A percentile compares a stretch with the other conserved stretches of the same genome.
Conservation (phyloP, 1,140 invertebrate genomes). For the Eubasilissa regina region DNA sequence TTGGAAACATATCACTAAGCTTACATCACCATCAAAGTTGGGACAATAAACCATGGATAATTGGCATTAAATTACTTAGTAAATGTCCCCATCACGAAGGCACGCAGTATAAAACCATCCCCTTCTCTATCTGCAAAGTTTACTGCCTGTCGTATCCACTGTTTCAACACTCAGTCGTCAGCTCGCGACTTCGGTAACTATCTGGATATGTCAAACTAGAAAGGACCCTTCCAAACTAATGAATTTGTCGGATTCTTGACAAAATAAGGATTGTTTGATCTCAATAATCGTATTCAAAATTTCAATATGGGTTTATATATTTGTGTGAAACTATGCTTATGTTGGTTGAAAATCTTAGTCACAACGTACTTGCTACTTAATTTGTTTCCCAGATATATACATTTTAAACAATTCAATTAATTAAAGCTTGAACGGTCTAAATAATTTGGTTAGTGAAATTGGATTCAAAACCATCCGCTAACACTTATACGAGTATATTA, state of each 20-base stretch:
- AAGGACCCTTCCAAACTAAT: not conserved
- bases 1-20: not conserved
- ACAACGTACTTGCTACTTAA: no score
- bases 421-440: no score
- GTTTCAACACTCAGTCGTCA: constrained; percentile 40
- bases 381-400: no score
- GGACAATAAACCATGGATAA: constrained; percentile 41
- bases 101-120: constrained; percentile 23
- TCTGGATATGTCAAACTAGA: constrained; percentile 24
- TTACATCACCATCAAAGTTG: constrained; percentile 28
- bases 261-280: constrained; percentile 14
- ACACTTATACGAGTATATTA: no score
- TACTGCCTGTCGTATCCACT: constrained; percentile 25
- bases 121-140: constrained; percentile 21
- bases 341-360: no score
- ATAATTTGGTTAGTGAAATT: no score
- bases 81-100: constrained; percentile 28
- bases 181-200: constrained; percentile 16
- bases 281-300: not conserved
- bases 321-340: not conserved
- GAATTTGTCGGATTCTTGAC: constrained; percentile 30
- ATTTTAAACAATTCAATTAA: no score
- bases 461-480: no score
- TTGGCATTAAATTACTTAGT: constrained; percentile 28
- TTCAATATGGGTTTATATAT: not conserved